Base-by-base conservation (phyloP, 2,888 invertebrate species). In the Didymodactylos carnosus region DNA sequence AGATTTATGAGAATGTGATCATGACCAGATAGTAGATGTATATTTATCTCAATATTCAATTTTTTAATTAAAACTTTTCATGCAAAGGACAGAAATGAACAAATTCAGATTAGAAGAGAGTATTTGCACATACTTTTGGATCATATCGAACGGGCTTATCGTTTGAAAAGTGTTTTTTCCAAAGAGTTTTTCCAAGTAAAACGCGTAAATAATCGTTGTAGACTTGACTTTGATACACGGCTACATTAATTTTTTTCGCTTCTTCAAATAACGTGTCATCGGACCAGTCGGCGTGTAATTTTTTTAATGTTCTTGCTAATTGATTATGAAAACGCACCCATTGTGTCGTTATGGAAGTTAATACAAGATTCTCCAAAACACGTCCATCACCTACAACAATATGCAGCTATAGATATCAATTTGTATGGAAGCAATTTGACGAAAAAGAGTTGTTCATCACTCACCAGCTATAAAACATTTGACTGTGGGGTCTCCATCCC, bases 331-430 rank as follows among this genome's bases (percentile, higher is more conserved):
- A 91, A 40, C 79, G 73, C 49, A 79, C 71, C 77, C 78, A 90
- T 71, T 93, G 81, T 75, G 91, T 85, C 81, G 93, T 92, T 88
- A 92, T 88, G 0, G 90, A 89, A 3, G 91, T 91, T 16, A 93
- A 83, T 77, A 91, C 88, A 0, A 91, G 85, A 83, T 92, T 91
- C 83, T 92, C 92, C 80, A 92, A 92, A 0, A 91, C 89, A 43
- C 92, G 86, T 74, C 88, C 87, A 79, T 93, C 92, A 8, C 90
- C 91, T 88, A 70, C 19, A 75, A 41, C 23, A n/a, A 69, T 13
- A 75, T 25, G 49, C 39, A 41, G n/a, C n/a, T n/a, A n/a, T n/a
- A n/a, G n/a, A n/a, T n/a, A n/a, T n/a, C n/a, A n/a, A n/a, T n/a
- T n/a, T n/a, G n/a, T n/a, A n/a, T n/a, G n/a, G n/a, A n/a, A n/a